Conservation (phyloP, 2,797 vertebrate species). For the Caiman crocodilus region DNA sequence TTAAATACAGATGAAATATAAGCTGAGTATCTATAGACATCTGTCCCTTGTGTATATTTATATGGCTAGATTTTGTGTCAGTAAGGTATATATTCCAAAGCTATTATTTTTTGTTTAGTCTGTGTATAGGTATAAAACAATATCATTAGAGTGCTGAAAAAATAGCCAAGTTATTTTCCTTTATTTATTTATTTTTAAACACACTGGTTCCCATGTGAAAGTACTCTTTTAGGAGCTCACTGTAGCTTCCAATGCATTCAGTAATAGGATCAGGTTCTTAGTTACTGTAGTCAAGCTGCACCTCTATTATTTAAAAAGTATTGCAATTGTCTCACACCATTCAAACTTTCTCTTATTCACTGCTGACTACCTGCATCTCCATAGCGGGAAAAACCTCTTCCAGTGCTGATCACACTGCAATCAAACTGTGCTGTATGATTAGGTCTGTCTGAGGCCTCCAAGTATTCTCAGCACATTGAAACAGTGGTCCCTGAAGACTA, state of each 20-base stretch:
- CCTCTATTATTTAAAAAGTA: conserved; percentile 66
- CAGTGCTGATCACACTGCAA: conserved; percentile 64
- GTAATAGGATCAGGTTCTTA: conserved; percentile 44
- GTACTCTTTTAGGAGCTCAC: conserved; percentile 19
- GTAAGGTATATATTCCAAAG: neutral
- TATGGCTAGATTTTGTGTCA: conserved; percentile 9
- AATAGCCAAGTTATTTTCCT: conserved; percentile 44
- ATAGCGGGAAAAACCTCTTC: conserved; percentile 55
- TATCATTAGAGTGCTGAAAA: neutral
- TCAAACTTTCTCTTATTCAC: conserved; percentile 66
- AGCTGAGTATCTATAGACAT: neutral
- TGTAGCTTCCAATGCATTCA: conserved; percentile 50
- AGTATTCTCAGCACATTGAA: conserved; percentile 61
- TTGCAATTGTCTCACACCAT: conserved; percentile 71
- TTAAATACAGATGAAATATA: conserved; percentile 34
- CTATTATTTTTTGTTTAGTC: conserved; percentile 42
- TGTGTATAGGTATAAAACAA: neutral
- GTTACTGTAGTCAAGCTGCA: conserved; percentile 54
- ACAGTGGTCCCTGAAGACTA: conserved; percentile 30
- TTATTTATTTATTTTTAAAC: conserved; percentile 41
- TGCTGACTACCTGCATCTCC: conserved; percentile 39
- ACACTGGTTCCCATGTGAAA: conserved; percentile 35
- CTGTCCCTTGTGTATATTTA: conserved; percentile 22
- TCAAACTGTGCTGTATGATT: conserved; percentile 66
- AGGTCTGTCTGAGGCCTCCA: conserved; percentile 52